These are phyloP conservation scores for Phalacrocorax pelagicus DNA, from an alignment of 2,113 vertebrate species.

Conservation along the genomic window DNA sequence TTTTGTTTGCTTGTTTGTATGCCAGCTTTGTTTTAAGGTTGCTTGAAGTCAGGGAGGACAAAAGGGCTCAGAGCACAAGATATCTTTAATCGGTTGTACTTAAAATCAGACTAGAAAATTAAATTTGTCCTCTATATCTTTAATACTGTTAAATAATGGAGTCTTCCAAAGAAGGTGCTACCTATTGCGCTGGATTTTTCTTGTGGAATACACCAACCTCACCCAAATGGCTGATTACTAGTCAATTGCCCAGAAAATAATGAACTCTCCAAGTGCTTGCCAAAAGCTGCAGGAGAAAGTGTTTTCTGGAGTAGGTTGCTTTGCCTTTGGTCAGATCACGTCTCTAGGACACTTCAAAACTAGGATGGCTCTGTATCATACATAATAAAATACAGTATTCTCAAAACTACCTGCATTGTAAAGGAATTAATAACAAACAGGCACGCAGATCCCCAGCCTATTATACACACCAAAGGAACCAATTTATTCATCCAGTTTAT, in stretches of 20 bases:
- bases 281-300: background rate
- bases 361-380: background rate
- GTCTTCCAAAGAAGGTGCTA: background rate
- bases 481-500: background rate
- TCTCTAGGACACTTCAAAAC: background rate
- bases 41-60: background rate
- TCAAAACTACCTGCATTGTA: background rate
- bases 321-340: background rate
- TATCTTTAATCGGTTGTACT: background rate
- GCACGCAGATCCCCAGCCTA: background rate
- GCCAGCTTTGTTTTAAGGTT: background rate
- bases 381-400: background rate
- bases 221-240: background rate
- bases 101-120: background rate
- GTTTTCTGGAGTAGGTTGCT: background rate
- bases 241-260: background rate
- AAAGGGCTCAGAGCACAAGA: background rate
- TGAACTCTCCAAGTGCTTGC: background rate
- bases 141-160: background rate
- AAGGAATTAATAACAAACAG: background rate
- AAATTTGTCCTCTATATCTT: background rate
- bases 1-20: background rate
- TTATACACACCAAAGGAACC: background rate
- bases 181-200: background rate
- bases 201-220: background rate